Base-by-base conservation (phyloP, 1,140 invertebrate genomes). In the Paracyclopina nana region DNA sequence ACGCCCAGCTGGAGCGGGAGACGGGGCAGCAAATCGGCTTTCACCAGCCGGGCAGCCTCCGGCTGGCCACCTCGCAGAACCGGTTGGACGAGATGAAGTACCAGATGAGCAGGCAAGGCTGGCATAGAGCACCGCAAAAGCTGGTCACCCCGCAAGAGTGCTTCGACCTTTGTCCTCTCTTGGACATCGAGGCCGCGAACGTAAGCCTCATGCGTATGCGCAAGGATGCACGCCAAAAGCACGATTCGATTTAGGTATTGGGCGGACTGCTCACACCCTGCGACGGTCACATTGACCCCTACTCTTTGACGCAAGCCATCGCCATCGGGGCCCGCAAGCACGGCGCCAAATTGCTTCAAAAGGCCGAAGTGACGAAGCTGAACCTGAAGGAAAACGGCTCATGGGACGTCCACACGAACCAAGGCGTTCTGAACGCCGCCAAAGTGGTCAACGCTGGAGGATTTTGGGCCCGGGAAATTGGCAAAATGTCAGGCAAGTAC, bases 221-320 rank as follows among this genome's bases (percentile, higher is more conserved):
- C n/a, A n/a, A n/a, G n/a, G n/a, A n/a, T n/a, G n/a, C n/a, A n/a
- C n/a, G n/a, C n/a, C n/a, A n/a, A n/a, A n/a, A n/a, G 9, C 30
- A 31, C 14, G 9, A 31, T 31, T n/a, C 14, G 9, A 31, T 31
- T 9, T 31, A 65, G 64, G 58, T 66, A 40, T 26, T 64, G 28
- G 63, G 57, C 31, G 65, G 63, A 9, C 46, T 67, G 1, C 64
- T 59, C 52, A 67, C 57, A 34, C 61, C 64, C 12, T 54, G 55
- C 9, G 65, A 67, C 51, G 65, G 65, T n/a, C 63, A 67, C 43
- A 60, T 67, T 24, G 65, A 67, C 54, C 64, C 65, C 1, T 64
- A 65, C 54, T 65, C 63, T 11, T 44, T 67, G 18, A 65, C 65
- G 3, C 61, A 62, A 55, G 65, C 65, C 2, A 56, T 65, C 42